A percentile compares a stretch with the other conserved stretches of the same genome.
phyloP scores from a whole-genome alignment of 2,888 invertebrate genomes.

The Hydrotaea diabolus region DNA sequence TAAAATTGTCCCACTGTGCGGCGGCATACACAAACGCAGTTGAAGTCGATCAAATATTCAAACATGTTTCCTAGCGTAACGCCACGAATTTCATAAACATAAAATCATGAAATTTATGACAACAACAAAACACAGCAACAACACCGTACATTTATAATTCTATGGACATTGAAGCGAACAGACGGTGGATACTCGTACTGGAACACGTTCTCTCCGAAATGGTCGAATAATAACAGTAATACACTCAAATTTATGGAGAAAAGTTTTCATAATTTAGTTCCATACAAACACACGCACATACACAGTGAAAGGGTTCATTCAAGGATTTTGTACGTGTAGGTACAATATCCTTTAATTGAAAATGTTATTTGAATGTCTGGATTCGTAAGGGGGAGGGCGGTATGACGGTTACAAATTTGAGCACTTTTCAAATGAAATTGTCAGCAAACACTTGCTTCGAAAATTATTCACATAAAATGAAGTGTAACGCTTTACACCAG shows the following conservation, averaged over 20 bases:
- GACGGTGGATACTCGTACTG: no score
- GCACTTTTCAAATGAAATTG: neutral
- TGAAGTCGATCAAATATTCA: conserved; percentile 17
- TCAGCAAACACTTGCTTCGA: neutral
- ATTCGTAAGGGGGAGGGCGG: neutral
- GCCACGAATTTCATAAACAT: neutral
- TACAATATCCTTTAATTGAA: conserved; percentile 10
- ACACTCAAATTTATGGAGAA: neutral
- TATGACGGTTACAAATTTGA: neutral
- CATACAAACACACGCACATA: neutral
- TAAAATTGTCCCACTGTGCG: no score
- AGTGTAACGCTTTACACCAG: neutral
- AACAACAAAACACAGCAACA: neutral
- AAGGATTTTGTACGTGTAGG: neutral
- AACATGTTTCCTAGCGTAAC: neutral
- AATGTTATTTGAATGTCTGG: no score
- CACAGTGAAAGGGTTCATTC: neutral
- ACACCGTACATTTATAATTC: no score
- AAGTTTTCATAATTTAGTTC: conserved; percentile 5
- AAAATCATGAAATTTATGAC: conserved; percentile 16
- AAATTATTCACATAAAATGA: conserved; percentile 13
- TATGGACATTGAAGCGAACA: no score
- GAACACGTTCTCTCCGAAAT: neutral
- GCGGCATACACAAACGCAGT: neutral
- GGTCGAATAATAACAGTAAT: neutral